Conservation (phyloP, 2,888 invertebrate species). For the Linnaemya tessellans region DNA sequence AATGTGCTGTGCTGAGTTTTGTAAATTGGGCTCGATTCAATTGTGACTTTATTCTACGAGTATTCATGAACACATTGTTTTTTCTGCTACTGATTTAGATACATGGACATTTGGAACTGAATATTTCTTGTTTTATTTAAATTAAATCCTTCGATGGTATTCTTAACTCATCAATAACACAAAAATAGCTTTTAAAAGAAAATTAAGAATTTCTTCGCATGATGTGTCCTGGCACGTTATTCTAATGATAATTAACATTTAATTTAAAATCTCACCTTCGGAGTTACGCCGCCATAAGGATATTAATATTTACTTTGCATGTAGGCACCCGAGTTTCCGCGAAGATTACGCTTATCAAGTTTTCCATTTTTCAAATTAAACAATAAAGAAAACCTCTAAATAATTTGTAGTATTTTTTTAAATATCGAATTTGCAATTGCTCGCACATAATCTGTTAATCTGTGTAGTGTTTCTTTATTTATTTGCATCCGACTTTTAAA, state of each 20-base stretch:
- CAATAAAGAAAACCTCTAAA: neutral
- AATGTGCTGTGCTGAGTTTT: neutral
- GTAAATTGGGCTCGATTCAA: neutral
- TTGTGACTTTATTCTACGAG: neutral
- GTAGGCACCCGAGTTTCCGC: too few relatives aligned
- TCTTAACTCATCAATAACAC: too few relatives aligned
- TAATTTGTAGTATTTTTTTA: slow-evolving; percentile 1
- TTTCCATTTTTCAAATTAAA: slow-evolving; percentile 1
- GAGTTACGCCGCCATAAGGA: too few relatives aligned
- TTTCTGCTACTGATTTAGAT: neutral
- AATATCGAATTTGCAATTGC: neutral
- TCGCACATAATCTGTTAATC: slow-evolving; percentile 1
- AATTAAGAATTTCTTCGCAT: too few relatives aligned
- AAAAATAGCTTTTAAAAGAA: too few relatives aligned
- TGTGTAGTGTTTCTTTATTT: slow-evolving; percentile 21
- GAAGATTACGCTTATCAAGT: too few relatives aligned
- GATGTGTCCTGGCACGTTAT: too few relatives aligned
- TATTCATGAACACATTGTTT: neutral
- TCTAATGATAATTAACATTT: too few relatives aligned
- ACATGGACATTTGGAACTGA: neutral
- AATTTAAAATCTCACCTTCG: too few relatives aligned
- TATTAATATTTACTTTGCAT: too few relatives aligned
- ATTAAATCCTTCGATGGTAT: neutral
- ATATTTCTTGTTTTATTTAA: neutral
- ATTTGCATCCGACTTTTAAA: slow-evolving; percentile 18